Evolutionary conservation across 2,797 vertebrate genomes (phyloP).

Genomic region (Brachyalestes nurse): DNA sequence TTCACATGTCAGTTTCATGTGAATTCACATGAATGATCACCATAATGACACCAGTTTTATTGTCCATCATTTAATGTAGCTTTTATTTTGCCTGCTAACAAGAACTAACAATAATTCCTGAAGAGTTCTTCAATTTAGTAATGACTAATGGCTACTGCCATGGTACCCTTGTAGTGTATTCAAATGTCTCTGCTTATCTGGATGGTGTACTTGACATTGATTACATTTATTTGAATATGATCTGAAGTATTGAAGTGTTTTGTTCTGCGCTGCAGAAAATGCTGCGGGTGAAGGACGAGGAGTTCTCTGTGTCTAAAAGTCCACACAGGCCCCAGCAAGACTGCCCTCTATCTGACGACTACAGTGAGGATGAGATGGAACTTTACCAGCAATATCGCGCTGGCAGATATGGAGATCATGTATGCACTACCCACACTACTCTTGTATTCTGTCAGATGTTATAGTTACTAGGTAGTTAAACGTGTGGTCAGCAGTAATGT

Average conservation of each 20-base stretch:
- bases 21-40: no score
- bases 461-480: no score
- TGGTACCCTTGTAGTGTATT: neutral
- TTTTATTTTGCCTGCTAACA: no score
- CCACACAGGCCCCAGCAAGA: constrained; percentile 72
- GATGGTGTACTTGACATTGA: neutral
- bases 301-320: constrained; percentile 74
- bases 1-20: no score
- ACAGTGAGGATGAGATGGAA: constrained; percentile 87
- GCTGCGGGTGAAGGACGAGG: constrained; percentile 87
- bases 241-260: neutral
- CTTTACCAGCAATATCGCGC: constrained; percentile 88
- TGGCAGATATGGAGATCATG: constrained; percentile 80
- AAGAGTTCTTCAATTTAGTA: no score
- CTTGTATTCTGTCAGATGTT: no score
- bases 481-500: no score
- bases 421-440: constrained; percentile 39
- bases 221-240: neutral
- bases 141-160: no score
- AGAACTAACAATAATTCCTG: no score
- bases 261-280: constrained; percentile 79
- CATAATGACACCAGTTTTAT: neutral
- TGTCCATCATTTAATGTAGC: neutral
- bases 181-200: neutral
- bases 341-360: constrained; percentile 80